Evolutionary conservation across 2,797 vertebrate genomes (phyloP).

Genomic region (Sebastes umbrosus): DNA sequence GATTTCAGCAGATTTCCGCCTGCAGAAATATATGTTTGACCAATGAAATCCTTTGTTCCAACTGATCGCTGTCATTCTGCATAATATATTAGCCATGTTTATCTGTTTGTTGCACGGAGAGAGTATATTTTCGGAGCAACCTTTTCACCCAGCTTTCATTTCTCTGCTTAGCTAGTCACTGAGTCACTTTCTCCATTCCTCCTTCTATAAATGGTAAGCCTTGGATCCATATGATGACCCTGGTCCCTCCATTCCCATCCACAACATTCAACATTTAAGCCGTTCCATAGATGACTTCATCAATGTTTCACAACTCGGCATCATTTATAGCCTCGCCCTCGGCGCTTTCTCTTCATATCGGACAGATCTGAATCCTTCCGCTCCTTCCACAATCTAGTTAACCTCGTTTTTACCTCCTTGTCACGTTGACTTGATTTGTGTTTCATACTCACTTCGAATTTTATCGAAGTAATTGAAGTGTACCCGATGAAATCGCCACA

Average conservation of each 20-base stretch:
- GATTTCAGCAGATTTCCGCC: neutral
- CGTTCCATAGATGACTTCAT: constrained; percentile 26
- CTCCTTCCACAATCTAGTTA: constrained; percentile 14
- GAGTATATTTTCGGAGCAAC: neutral
- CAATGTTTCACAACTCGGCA: constrained; percentile 29
- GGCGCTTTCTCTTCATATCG: constrained; percentile 13
- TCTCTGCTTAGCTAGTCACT: neutral
- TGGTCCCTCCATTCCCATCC: neutral
- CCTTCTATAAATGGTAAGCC: neutral
- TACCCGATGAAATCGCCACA: neutral
- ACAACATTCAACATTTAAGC: constrained; percentile 25
- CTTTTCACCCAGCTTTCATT: neutral
- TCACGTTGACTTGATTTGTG: constrained; percentile 7
- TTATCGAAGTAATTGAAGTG: constrained; percentile 10
- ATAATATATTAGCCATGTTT: neutral
- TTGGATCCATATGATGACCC: neutral
- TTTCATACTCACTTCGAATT: neutral
- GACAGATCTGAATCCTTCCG: neutral
- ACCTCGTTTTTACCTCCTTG: constrained; percentile 35
- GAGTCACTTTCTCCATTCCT: neutral
- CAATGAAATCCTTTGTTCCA: neutral
- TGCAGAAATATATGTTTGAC: neutral
- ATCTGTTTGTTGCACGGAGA: neutral
- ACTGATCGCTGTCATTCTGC: neutral
- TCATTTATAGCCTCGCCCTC: constrained; percentile 20